Evolutionary conservation across 2,888 invertebrate species (phyloP), one percentile per base, ranked within the genome.

Genomic region (Salpingus planirostris): DNA sequence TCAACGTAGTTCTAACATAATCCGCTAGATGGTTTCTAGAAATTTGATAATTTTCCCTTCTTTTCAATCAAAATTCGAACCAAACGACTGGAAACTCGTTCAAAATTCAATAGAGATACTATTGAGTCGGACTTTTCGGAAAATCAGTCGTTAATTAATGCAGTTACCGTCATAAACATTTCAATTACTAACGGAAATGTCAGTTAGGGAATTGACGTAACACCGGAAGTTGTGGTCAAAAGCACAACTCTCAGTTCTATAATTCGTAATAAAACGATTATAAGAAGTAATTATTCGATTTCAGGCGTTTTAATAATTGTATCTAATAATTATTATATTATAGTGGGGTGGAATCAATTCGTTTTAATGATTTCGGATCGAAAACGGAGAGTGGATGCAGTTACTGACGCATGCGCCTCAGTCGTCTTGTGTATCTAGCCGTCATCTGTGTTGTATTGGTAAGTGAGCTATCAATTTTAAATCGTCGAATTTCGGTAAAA

Each of bases 401-500:
- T 2, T 4, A 11, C 23, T 10, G 23, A 23, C 18, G 46, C 31
- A 64, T 67, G 68, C 65, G 60, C 42, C 52, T 46, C 48, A 46
- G 31, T 52, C 60, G 50, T 53, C 64, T n/a, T 63, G 60, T 67
- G 66, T 64, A 63, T 63, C 62, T 64, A 64, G 65, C 67, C 67
- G 68, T 70, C 69, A 69, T 65, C 67, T 69, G 68, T 67, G 65
- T 68, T 67, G 65, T 65, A 65, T 67, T 66, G 67, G 68, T 67
- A 66, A 67, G 67, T 59, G 55, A 54, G 52, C 54, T 53, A 50
- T 54, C 54, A 50, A 48, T 53, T 50, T 54, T 55, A 21, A 54
- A 55, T 56, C 55, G 46, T 27, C 14, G 31, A 41, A 48, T 56
- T 58, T 54, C 50, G 50, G 44, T 49, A 54, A 54, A 58, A 55